These are phyloP conservation scores for Anas platyrhynchos DNA, from an alignment of 2,113 vertebrate genomes.

Conservation along the genomic window DNA sequence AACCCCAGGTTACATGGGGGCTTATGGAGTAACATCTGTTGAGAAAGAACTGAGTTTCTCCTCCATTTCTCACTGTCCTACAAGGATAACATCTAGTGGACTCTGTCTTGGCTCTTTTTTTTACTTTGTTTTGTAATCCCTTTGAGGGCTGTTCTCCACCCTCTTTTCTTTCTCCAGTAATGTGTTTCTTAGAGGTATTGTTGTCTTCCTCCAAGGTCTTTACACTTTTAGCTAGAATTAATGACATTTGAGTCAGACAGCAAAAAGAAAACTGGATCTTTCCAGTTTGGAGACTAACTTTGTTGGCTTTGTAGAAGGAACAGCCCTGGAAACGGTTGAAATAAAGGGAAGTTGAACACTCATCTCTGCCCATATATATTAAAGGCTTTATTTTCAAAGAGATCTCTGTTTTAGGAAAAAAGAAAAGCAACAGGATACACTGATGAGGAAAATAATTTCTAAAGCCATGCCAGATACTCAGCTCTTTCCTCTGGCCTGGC, in stretches of 20 bases:
- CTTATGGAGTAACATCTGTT: not conserved
- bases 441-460: constrained; percentile 40
- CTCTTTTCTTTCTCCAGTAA: not conserved
- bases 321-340: not conserved
- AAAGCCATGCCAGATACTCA: constrained; percentile 19
- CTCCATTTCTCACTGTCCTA: not conserved
- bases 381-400: constrained; percentile 47
- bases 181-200: not conserved
- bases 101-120: not conserved
- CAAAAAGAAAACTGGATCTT: constrained; percentile 3
- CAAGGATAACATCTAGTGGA: not conserved
- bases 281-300: not conserved
- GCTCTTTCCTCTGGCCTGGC: not conserved
- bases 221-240: constrained; percentile 20
- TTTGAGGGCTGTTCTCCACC: not conserved
- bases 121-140: not conserved
- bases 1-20: not conserved
- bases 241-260: not conserved
- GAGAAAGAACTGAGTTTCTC: not conserved
- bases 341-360: not conserved
- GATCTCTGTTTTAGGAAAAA: not conserved
- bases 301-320: not conserved
- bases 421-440: constrained; percentile 32
- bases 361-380: not conserved
- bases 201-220: not conserved